Evolutionary conservation across 2,113 vertebrate genomes (phyloP).

Genomic region (Phyllostomus hastatus): DNA sequence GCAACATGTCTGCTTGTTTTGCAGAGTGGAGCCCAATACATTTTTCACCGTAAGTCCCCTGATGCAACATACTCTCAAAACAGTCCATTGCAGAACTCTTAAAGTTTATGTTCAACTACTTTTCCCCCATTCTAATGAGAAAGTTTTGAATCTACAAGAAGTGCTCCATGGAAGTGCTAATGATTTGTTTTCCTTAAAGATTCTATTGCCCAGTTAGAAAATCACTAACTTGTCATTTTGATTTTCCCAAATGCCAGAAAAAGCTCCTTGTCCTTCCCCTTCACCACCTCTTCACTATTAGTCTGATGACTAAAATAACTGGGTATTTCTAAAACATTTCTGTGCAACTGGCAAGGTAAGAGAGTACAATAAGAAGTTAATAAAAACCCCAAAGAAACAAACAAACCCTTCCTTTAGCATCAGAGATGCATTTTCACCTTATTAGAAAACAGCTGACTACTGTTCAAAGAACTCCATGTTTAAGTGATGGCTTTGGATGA

Average conservation of each 20-base stretch:
- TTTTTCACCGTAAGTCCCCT: constrained; percentile 58
- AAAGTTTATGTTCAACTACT: constrained; percentile 21
- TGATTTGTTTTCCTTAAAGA: constrained; percentile 50
- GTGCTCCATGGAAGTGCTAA: not conserved
- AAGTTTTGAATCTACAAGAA: constrained; percentile 12
- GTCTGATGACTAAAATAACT: constrained; percentile 32
- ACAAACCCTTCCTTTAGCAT: constrained; percentile 47
- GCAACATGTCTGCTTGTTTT: not conserved
- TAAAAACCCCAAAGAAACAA: constrained; percentile 63
- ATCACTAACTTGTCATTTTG: constrained; percentile 44
- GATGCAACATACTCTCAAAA: constrained; percentile 63
- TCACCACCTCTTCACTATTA: not conserved
- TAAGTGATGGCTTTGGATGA: constrained; percentile 76
- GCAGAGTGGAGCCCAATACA: not conserved
- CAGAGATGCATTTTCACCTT: constrained; percentile 73
- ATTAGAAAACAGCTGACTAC: constrained; percentile 69
- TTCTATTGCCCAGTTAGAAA: constrained; percentile 34
- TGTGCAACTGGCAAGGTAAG: constrained; percentile 20
- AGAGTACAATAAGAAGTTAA: constrained; percentile 62
- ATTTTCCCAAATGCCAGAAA: constrained; percentile 30
- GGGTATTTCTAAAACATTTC: constrained; percentile 42
- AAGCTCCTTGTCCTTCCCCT: not conserved
- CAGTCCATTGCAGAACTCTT: constrained; percentile 65
- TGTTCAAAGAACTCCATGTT: constrained; percentile 74
- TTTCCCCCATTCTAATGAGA: constrained; percentile 49